Conservation (phyloP, 1,140 invertebrate genomes). For the Charaxes varanes region DNA sequence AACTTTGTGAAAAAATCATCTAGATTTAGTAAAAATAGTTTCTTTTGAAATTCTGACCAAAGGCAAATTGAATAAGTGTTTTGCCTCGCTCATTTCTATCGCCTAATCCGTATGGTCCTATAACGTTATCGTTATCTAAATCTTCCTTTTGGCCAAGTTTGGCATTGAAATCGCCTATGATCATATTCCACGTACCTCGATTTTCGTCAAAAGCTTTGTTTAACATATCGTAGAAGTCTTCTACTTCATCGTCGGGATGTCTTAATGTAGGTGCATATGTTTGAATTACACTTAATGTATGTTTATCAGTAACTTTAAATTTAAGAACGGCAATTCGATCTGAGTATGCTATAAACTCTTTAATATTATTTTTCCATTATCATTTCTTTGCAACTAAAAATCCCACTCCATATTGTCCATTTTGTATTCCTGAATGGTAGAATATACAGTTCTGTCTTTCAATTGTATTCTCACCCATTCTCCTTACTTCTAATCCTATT, state of each 20-base stretch:
- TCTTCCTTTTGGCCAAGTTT: too few relatives aligned
- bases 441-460: constrained; percentile 7
- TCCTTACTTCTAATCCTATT: constrained; percentile 3
- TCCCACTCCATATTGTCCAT: constrained; percentile 3
- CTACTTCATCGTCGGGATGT: not conserved
- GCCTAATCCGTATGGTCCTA: constrained; percentile 4
- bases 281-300: constrained; percentile 4
- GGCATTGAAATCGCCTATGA: too few relatives aligned
- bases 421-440: not conserved
- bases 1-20: too few relatives aligned
- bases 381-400: constrained; percentile 8
- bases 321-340: constrained; percentile 1
- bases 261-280: constrained; percentile 5
- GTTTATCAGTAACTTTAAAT: not conserved
- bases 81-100: not conserved
- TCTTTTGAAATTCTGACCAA: not conserved
- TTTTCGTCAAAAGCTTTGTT: constrained; percentile 3
- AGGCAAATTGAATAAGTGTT: constrained; percentile 4
- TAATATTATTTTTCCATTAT: constrained; percentile 11
- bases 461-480: not conserved
- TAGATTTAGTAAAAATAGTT: too few relatives aligned
- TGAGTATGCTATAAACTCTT: not conserved
- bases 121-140: too few relatives aligned
- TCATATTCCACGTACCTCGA: too few relatives aligned
- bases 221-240: constrained; percentile 12